These are phyloP conservation scores for Pentamera pediparva DNA, from an alignment of 53 echinoderm and acorn worm species.

Conservation along the genomic window DNA sequence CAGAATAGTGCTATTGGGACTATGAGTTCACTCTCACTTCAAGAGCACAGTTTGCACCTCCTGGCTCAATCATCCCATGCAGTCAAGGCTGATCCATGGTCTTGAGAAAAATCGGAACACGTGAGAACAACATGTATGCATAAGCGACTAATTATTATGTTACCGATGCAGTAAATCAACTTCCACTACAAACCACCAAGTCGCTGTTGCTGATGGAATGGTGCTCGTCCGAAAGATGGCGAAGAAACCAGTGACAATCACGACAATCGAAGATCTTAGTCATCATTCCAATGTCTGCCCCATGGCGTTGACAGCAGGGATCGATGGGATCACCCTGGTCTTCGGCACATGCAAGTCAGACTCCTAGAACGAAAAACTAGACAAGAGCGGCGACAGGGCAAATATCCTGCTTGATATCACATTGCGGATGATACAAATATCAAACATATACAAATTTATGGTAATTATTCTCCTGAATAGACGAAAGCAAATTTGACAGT, in stretches of 20 bases:
- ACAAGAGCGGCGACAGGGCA: slow-evolving; percentile 8
- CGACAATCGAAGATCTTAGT: slow-evolving; percentile 43
- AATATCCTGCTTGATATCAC: slow-evolving; percentile 28
- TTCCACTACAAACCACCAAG: not conserved
- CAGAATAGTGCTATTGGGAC: slow-evolving; percentile 35
- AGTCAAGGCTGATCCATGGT: slow-evolving; percentile 15
- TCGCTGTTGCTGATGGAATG: slow-evolving; percentile 40
- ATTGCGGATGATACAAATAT: slow-evolving; percentile 51
- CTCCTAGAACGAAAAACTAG: slow-evolving; percentile 33
- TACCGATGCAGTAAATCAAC: not conserved
- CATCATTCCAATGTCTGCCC: slow-evolving; percentile 23
- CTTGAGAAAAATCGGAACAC: not conserved
- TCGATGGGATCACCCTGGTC: slow-evolving; percentile 41
- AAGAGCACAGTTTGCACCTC: slow-evolving; percentile 42
- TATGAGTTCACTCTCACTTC: slow-evolving; percentile 42
- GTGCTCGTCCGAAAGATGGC: slow-evolving; percentile 34
- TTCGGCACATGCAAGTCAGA: slow-evolving; percentile 48
- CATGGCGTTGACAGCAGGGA: slow-evolving; percentile 22
- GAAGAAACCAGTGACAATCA: not conserved
- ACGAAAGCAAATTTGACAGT: slow-evolving; percentile 39
- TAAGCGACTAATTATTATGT: not conserved
- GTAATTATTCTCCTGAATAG: slow-evolving; percentile 40
- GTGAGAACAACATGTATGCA: slow-evolving; percentile 35
- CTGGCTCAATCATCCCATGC: slow-evolving; percentile 34
- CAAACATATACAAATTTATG: slow-evolving; percentile 41